phyloP scores from a whole-genome alignment of 2,888 invertebrate genomes.

The Pristionchus mayeri region DNA sequence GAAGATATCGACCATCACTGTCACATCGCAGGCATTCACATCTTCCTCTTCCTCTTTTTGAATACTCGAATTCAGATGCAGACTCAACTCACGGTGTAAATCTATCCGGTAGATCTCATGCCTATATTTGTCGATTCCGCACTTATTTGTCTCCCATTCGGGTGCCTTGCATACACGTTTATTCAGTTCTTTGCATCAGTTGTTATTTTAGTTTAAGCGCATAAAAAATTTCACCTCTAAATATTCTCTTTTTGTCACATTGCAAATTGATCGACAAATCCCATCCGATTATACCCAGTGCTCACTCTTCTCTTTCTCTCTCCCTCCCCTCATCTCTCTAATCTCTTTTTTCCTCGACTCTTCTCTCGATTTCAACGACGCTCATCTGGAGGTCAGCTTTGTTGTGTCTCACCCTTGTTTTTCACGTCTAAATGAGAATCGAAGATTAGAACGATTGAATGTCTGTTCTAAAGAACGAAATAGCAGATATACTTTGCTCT shows the following conservation, averaged over 20 bases:
- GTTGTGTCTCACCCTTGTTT: background rate
- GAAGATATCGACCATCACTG: background rate
- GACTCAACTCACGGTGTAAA: background rate
- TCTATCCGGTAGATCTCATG: too few species aligned
- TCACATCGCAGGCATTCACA: background rate
- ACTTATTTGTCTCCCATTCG: background rate
- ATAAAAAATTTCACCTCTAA: too few species aligned
- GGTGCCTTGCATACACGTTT: background rate
- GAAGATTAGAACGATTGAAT: too few species aligned
- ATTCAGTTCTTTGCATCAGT: too few species aligned
- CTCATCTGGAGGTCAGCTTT: background rate
- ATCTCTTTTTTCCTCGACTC: constrained; percentile 49
- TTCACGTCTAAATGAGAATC: background rate
- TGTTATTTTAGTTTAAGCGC: too few species aligned
- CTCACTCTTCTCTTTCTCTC: constrained; percentile 52
- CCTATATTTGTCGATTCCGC: background rate
- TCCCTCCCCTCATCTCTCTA: constrained; percentile 54
- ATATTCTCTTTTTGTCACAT: too few species aligned
- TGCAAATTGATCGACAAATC: too few species aligned
- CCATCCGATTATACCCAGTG: constrained; percentile 52
- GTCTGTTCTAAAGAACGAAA: too few species aligned
- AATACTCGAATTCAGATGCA: background rate
- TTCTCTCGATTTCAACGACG: too few species aligned
- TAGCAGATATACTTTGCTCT: too few species aligned
- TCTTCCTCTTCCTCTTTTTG: background rate